Base-by-base conservation (phyloP, 2,888 invertebrate genomes). In the Dryomyza anilis region DNA sequence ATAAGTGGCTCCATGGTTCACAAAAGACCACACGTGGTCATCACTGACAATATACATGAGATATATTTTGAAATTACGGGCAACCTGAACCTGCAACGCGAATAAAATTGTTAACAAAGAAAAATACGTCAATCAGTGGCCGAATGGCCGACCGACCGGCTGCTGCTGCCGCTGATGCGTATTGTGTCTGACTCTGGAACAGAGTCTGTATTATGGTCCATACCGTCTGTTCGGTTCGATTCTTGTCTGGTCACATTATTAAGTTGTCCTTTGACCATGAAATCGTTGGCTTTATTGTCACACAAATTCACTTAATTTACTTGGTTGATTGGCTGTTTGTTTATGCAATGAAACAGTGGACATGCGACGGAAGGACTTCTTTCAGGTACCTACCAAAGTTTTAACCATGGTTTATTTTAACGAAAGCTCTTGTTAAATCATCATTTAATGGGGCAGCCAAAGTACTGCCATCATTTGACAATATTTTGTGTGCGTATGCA, bases 101-200 rank as follows among this genome's bases (percentile, higher is more conserved):
- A n/a, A 52, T 67, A 52, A 60, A 61, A 69, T 67, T 64, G 61
- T 61, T 64, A 70, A 68, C 68, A 69, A 68, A 65, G 66, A 52
- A 67, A 68, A 72, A 66, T 68, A 69, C 65, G 69, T 72, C 72
- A 71, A 72, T 72, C 71, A 72, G 65, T 57, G 56, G 19, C 2
- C 19, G n/a, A 5, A n/a, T 16, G 46, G 46, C 3, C 46, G 3
- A 10, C 8, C 19, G 19, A 3, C 14, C 46, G 19, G 16, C 14
- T 12, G 12, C 33, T 12, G 6, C 33, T 12, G 12, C 33, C 33
- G 33, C 33, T 12, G 33, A 6, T 12, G 33, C 33, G n/a, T n/a
- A n/a, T n/a, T n/a, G n/a, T n/a, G n/a, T n/a, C n/a, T n/a, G n/a
- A n/a, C n/a, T n/a, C n/a, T n/a, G n/a, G n/a, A n/a, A n/a, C n/a